Conservation (phyloP, 2,888 invertebrate species). For the Thalpophila matura region DNA sequence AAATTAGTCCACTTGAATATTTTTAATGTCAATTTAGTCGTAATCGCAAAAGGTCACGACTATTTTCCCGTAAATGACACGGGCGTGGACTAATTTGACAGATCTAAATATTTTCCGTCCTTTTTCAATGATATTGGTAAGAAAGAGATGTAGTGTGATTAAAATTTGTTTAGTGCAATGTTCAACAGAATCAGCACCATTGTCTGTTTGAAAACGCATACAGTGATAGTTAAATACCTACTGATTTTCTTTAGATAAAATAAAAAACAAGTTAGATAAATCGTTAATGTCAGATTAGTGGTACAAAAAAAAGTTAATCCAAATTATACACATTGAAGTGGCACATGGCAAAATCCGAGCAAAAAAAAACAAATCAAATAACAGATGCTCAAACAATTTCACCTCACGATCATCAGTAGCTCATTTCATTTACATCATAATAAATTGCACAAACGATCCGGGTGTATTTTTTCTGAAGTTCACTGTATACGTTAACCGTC, state of each 20-base stretch:
- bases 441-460: conserved; percentile 50
- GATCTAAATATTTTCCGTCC: too few species aligned
- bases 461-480: conserved; percentile 55
- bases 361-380: conserved; percentile 33
- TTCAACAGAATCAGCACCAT: too few species aligned
- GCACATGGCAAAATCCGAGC: conserved; percentile 16
- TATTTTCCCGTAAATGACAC: too few species aligned
- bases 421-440: conserved; percentile 63
- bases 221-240: background rate
- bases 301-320: conserved; percentile 11
- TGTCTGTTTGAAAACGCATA: background rate
- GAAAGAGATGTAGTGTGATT: too few species aligned
- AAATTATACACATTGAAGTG: conserved; percentile 34
- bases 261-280: too few species aligned
- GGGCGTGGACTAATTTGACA: too few species aligned
- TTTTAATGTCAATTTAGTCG: too few species aligned
- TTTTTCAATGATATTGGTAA: too few species aligned
- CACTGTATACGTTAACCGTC: conserved; percentile 43
- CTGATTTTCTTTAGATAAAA: too few species aligned
- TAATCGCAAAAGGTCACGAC: too few species aligned
- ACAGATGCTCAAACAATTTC: conserved; percentile 55
- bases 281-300: conserved; percentile 16
- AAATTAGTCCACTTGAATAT: too few species aligned
- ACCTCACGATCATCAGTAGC: conserved; percentile 51
- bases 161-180: too few species aligned